Conservation (phyloP, 53 echinoderm and acorn worm species). For the Crossaster papposus region DNA sequence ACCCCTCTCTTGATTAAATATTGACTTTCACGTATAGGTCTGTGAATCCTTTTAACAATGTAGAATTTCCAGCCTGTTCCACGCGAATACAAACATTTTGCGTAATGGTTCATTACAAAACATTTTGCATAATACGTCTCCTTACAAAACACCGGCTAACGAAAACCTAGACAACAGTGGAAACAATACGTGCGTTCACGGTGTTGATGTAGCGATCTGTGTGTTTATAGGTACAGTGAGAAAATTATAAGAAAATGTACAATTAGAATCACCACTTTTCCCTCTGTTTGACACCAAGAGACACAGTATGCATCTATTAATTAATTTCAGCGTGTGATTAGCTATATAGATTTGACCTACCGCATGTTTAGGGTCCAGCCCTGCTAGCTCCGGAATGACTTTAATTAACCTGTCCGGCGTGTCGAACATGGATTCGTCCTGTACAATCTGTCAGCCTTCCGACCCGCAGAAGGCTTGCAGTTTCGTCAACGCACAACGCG, state of each 20-base stretch:
- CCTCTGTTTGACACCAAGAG: not conserved
- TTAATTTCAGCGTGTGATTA: not conserved
- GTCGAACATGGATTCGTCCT: not conserved
- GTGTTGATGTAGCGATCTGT: no score
- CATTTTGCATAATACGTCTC: conserved; percentile 27
- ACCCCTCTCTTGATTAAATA: not conserved
- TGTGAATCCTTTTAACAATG: not conserved
- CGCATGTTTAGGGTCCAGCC: conserved; percentile 63
- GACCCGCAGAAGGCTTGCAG: conserved; percentile 53
- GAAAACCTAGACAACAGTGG: not conserved
- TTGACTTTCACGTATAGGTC: not conserved
- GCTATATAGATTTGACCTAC: not conserved
- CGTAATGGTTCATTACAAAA: conserved; percentile 43
- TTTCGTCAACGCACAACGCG: conserved; percentile 14
- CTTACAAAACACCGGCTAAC: no score
- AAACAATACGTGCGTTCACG: not conserved
- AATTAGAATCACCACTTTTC: no score
- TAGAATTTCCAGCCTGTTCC: not conserved
- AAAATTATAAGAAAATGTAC: no score
- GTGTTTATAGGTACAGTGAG: no score
- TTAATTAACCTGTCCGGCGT: conserved; percentile 5
- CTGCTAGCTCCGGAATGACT: not conserved
- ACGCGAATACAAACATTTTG: not conserved
- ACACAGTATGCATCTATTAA: not conserved
- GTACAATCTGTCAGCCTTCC: conserved; percentile 28